Percentiles rank a stretch among this genome's conserved stretches.
These are phyloP conservation scores for Phyllostomus discolor DNA, from an alignment of 2,113 vertebrate species.

Conservation along the genomic window DNA sequence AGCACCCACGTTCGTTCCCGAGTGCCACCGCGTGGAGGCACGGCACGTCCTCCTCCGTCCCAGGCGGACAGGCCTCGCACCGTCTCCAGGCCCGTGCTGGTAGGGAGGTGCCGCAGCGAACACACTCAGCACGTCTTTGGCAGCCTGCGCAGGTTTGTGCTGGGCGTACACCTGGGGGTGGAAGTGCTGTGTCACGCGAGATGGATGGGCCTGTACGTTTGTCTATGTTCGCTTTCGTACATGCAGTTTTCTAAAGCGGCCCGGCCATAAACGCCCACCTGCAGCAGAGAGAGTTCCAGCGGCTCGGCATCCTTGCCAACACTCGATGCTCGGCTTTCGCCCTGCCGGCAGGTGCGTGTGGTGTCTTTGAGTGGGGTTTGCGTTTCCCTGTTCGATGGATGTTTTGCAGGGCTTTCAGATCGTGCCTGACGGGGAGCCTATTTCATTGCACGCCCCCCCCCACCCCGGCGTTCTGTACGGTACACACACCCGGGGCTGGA, in stretches of 20 bases:
- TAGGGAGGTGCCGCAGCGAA: accelerated
- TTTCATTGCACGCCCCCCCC: background rate
- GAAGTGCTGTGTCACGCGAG: background rate
- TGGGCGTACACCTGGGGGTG: background rate
- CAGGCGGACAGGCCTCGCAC: accelerated
- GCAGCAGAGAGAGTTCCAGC: accelerated
- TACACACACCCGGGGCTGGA: background rate
- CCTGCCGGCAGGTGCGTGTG: no score
- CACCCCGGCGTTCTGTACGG: background rate
- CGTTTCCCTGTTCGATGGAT: accelerated
- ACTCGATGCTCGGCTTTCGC: background rate
- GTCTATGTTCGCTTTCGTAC: background rate
- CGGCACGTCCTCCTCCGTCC: accelerated
- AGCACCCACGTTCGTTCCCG: accelerated
- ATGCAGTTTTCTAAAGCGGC: background rate
- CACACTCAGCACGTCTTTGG: background rate
- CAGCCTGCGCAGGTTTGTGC: background rate
- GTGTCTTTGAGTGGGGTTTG: background rate
- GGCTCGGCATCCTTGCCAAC: no score
- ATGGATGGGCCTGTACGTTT: background rate
- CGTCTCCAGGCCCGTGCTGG: background rate
- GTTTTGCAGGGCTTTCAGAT: background rate
- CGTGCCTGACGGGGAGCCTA: background rate
- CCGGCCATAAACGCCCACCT: accelerated
- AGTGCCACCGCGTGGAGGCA: accelerated